These are phyloP conservation scores for Macroteleia sp. DNA, from an alignment of 2,888 invertebrate genomes.

Conservation along the genomic window DNA sequence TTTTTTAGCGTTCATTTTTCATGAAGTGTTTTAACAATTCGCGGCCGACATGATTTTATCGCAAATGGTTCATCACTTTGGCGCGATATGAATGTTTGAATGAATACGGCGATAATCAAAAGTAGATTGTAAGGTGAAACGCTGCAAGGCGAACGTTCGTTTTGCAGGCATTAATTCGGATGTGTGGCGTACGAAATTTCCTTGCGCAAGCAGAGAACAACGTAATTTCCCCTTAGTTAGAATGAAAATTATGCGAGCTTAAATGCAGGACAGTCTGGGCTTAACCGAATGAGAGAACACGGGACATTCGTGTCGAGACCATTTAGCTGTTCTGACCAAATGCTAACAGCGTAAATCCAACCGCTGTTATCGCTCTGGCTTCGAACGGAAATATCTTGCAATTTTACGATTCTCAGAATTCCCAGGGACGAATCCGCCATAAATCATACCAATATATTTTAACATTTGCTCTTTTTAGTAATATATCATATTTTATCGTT, in stretches of 20 bases:
- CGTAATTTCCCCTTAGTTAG: constrained; percentile 77
- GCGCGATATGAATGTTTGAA: constrained; percentile 23
- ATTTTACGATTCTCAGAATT: constrained; percentile 48
- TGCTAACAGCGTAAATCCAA: constrained; percentile 63
- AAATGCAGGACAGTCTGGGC: constrained; percentile 75
- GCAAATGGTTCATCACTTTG: constrained; percentile 2
- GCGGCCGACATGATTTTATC: not conserved
- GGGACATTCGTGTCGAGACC: constrained; percentile 68
- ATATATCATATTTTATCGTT: no score
- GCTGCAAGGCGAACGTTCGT: constrained; percentile 14
- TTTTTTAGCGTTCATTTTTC: no score
- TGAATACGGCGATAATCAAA: constrained; percentile 25
- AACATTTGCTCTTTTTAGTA: no score
- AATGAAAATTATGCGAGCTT: constrained; percentile 79
- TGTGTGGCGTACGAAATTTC: constrained; percentile 68
- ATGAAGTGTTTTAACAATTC: constrained; percentile 29
- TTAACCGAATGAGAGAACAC: constrained; percentile 75
- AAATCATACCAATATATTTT: constrained; percentile 23
- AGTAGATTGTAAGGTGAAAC: constrained; percentile 38
- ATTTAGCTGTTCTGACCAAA: constrained; percentile 67
- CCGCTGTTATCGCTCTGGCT: constrained; percentile 48
- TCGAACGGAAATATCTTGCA: constrained; percentile 42
- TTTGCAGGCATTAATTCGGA: constrained; percentile 39
- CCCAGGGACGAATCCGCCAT: not conserved
- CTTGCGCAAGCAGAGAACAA: constrained; percentile 72